Conservation (phyloP, 1,140 invertebrate genomes). For the Sitophilus oryzae region DNA sequence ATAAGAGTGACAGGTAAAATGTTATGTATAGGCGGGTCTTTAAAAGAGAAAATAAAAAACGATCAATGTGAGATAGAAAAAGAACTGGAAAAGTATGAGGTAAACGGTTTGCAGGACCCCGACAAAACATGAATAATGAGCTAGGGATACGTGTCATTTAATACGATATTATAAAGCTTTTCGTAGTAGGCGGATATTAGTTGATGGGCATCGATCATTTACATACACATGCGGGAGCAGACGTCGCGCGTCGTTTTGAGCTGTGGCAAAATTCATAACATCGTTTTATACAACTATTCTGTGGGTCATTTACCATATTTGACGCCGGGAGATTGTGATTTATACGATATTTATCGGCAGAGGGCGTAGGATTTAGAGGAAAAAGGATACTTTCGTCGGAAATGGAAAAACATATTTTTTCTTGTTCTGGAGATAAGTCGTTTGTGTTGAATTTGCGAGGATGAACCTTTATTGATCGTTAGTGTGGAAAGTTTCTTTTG, state of each 20-base stretch:
- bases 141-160: constrained; percentile 14
- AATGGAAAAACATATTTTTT: not conserved
- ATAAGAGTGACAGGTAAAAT: too few relatives aligned
- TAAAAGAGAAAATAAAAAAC: too few relatives aligned
- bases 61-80: too few relatives aligned
- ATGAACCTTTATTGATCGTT: not conserved
- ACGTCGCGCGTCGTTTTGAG: not conserved
- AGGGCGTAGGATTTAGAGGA: not conserved
- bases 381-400: not conserved
- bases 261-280: constrained; percentile 2
- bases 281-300: constrained; percentile 8
- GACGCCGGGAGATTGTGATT: constrained; percentile 6
- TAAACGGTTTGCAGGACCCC: not conserved
- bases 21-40: too few relatives aligned
- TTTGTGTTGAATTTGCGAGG: not conserved
- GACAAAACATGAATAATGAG: constrained; percentile 21
- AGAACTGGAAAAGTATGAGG: too few relatives aligned
- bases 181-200: constrained; percentile 15
- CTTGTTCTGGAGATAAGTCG: not conserved
- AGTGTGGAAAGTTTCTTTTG: not conserved
- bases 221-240: not conserved
- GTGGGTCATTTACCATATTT: constrained; percentile 10
- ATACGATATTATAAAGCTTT: constrained; percentile 9
- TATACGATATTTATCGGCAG: constrained; percentile 6
- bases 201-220: constrained; percentile 14